Base-by-base conservation (phyloP, 2,113 vertebrate genomes). In the Salvelinus sp. region DNA sequence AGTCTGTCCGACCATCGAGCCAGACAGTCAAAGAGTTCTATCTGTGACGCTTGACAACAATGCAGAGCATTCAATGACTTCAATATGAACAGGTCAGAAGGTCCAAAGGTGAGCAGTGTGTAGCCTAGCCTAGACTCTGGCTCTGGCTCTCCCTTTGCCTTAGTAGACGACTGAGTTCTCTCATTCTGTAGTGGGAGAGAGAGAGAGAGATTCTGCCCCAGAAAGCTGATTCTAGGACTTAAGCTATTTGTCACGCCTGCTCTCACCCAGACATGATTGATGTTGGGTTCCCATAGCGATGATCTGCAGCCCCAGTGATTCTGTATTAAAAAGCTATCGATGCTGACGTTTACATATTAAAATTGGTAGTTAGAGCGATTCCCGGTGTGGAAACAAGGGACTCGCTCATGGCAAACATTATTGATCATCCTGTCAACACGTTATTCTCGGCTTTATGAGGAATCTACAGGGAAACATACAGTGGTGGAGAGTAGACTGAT, bases 341-440 rank as follows among this genome's bases (percentile, higher is more conserved):
- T 84, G 83, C 90, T 90, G 87, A 91, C 83, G 74, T 92, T 89
- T 91, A 86, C 85, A 87, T 91, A 89, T 86, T 90, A 86, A 83
- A 91, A 88, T 84, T 82, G 70, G 82, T 88, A 84, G 83, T 89
- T 87, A 85, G 83, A 69, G 82, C 80, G 84, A 81, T 88, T 84
- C 76, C 80, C 85, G 76, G 70, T 67, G 76, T 84, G 77, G 81
- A 92, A 91, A 91, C 84, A 86, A 77, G 74, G 74, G 69, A 70
- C 73, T 80, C 78, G 75, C 77, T 77, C 69, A 44, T n/a, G 66
- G 74, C 12, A 1, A 74, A 74, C 67, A 67, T 57, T 85, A 88
- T 91, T 84, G 65, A 90, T 89, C 80, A 87, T 73, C 50, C 70
- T 86, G 83, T 88, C 83, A 83, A 78, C 69, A 23, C 10, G 25